Percentiles rank a stretch among this genome's conserved stretches.
phyloP scores from a whole-genome alignment of 2,113 vertebrate species.

The Sciurus niger region DNA sequence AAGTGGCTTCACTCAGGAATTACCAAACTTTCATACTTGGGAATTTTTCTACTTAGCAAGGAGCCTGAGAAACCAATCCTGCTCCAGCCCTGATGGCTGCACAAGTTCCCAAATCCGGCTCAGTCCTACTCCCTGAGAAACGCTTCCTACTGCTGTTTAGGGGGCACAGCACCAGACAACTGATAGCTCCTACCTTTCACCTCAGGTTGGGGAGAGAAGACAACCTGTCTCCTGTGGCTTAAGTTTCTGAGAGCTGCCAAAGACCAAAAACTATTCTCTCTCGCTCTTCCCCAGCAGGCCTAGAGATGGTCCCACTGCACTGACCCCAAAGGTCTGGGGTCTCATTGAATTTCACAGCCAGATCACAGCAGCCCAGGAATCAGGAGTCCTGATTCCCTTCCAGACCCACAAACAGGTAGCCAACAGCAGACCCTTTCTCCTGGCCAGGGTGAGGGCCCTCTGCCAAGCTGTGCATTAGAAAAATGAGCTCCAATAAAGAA shows the following conservation, averaged over 20 bases:
- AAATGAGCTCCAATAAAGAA: not conserved
- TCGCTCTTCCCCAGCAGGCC: not conserved
- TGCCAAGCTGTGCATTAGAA: not conserved
- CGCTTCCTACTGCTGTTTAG: not conserved
- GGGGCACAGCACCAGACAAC: not conserved
- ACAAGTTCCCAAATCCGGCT: not conserved
- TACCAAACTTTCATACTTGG: not conserved
- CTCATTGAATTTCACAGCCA: not conserved
- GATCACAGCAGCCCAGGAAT: not conserved
- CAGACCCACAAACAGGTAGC: not conserved
- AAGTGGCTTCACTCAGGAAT: not conserved
- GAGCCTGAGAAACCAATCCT: not conserved
- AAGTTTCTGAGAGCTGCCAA: not conserved
- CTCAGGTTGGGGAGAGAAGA: too few species aligned
- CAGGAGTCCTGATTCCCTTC: not conserved
- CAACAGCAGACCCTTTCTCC: conserved; percentile 18
- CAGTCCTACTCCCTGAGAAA: not conserved
- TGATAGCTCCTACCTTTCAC: not conserved
- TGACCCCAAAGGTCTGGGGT: not conserved
- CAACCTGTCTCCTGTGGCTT: not conserved
- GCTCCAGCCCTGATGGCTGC: not conserved
- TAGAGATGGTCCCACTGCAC: not conserved
- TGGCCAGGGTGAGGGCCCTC: not conserved
- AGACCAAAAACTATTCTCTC: not conserved
- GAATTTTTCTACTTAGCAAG: not conserved